Base-by-base conservation (phyloP, 2,888 invertebrate genomes). In the Gortyna flavago region DNA sequence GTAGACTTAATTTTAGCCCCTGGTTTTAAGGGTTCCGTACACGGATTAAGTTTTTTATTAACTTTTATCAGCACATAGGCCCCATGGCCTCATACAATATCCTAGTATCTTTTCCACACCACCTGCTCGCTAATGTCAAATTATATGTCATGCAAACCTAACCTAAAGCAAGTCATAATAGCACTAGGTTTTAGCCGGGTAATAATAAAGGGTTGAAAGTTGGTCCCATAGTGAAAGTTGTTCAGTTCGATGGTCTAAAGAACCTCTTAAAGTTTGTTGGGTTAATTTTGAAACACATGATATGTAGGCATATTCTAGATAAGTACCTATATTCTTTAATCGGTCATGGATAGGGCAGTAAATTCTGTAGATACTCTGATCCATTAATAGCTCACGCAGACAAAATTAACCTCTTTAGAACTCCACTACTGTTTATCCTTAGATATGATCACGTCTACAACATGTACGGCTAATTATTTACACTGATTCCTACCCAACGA, bases 1-100 rank as follows among this genome's bases (percentile, higher is more conserved):
- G 83, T 79, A 54, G 79, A 68, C 68, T 79, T 79, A 83, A 51
- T 83, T 83, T 72, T 72, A 65, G 62, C 16, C 13, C 29, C 79
- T 6, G 32, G 59, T 48, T 69, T 64, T 48, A 51, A 79, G 81
- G 79, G 83, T 72, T 69, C 83, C 6, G 57, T 65, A n/a, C 0
- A 6, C 0, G 3, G 9, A 48, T n/a, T 0, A 25, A 48, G 21
- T 13, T n/a, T n/a, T n/a, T n/a, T n/a, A n/a, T n/a, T n/a, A n/a
- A n/a, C n/a, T n/a, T n/a, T 38, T 51, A 35, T 35, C 11, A 74
- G 8, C 25, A 8, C 1, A 21, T 1, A 5, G 0, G 18, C 8
- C 7, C 29, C 41, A n/a, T 2, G 0, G 8, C 11, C 29, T 18
- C 59, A 21, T 11, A 51, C 44, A 16, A 21, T 51, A 4, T 64